Evolutionary conservation across 64 coral and sea anemone genomes (phyloP), one percentile per base, ranked within the genome.

Genomic region (Platygyra sinensis): DNA sequence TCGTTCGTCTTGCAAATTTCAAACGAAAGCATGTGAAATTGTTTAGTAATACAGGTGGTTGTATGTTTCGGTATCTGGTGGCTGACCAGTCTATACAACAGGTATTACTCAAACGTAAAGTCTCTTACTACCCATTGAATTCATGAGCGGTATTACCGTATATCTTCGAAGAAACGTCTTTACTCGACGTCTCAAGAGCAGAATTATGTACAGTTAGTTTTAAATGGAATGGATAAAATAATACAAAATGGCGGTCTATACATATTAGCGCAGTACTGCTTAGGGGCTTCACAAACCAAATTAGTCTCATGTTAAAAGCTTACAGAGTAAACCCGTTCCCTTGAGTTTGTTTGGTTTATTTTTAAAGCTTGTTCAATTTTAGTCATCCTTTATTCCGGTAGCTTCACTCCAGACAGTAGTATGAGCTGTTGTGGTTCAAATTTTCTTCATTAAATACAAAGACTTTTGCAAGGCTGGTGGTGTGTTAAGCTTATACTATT

Each of bases 61-160:
- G 8, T 6, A 83, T 36, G 80, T 33, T 72, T 85, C 14, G 63
- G 38, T 67, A 50, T 33, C 49, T 46, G 81, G 59, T 64, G 80
- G 57, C 60, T 38, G 63, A 51, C 42, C 57, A 80, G 51, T 72
- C 10, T 69, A 5, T 42, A 85, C 62, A 85, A 29, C 81, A 85
- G 81, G 81, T 85, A 85, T 71, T 69, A 85, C 64, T 85, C 62
- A 85, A 85, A 51, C 5, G 38, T 85, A 51, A 62, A 16, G 8
- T 36, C 11, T 71, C 29, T 85, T 28, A 33, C 19, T 85, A 18
- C 17, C 13, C 73, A 16, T 75, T 28, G 9, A 15, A 54, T 29
- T 25, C 17, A 52, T 57, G n/a, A 12, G 49, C 50, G 50, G 54
- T 33, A n/a, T n/a, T n/a, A n/a, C n/a, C n/a, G n/a, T n/a, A 46